Evolutionary conservation across 2,113 vertebrate species (phyloP).

Genomic region (Zingel zingel): DNA sequence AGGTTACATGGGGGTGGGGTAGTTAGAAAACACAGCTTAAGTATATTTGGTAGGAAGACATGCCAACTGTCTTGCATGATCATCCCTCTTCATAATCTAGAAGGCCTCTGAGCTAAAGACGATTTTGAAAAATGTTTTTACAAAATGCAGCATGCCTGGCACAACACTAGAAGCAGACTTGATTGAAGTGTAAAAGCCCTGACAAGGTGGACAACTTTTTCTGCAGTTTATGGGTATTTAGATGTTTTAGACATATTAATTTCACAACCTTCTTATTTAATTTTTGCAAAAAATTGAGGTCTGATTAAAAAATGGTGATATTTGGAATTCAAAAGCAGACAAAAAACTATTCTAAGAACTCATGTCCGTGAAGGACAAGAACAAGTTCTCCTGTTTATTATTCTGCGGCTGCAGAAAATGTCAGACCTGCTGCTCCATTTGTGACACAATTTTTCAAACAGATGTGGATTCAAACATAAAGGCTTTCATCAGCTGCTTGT

Average conservation of each 20-base stretch:
- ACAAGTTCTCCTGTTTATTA: conserved; percentile 13
- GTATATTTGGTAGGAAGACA: conserved; percentile 27
- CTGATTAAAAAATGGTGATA: neutral
- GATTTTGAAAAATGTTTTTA: conserved; percentile 57
- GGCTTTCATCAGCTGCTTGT: neutral
- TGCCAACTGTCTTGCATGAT: conserved; percentile 54
- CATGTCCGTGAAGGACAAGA: neutral
- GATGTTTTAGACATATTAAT: neutral
- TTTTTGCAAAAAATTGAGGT: neutral
- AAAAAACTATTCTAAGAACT: neutral
- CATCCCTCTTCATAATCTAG: conserved; percentile 53
- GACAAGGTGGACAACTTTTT: neutral
- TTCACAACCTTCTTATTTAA: neutral
- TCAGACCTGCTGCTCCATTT: neutral
- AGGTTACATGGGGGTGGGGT: conserved; percentile 16
- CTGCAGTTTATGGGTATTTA: neutral
- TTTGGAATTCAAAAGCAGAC: neutral
- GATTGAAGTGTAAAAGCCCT: neutral
- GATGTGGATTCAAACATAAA: conserved; percentile 9
- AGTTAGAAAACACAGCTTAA: conserved; percentile 10
- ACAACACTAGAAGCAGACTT: neutral
- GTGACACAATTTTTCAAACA: neutral
- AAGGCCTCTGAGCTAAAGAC: conserved; percentile 52
- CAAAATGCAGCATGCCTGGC: conserved; percentile 29
- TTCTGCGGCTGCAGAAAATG: conserved; percentile 2